These are phyloP conservation scores for Ellobium chinense DNA, from an alignment of 2,888 invertebrate genomes.

Conservation along the genomic window DNA sequence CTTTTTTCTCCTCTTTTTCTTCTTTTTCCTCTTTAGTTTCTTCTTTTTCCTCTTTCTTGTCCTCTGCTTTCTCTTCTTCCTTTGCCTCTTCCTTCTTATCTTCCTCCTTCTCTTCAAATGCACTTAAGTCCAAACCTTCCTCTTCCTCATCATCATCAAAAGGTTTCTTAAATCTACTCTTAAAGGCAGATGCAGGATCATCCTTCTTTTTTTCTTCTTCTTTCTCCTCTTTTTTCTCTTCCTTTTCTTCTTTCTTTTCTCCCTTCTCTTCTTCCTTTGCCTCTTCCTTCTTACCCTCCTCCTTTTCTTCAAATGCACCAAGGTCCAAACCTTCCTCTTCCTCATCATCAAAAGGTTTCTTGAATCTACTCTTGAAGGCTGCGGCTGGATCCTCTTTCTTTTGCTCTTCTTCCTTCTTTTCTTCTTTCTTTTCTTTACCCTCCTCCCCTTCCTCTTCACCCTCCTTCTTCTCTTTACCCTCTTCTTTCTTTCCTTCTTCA, in stretches of 20 bases:
- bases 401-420: slow-evolving; percentile 25
- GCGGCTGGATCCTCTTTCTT: slow-evolving; percentile 46
- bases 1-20: slow-evolving; percentile 22
- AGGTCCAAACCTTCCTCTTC: slow-evolving; percentile 44
- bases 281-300: slow-evolving; percentile 33
- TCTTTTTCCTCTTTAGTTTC: slow-evolving; percentile 5
- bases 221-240: slow-evolving; percentile 5
- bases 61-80: not conserved
- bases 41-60: not conserved
- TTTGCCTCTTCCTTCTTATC: not conserved
- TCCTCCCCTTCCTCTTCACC: not conserved
- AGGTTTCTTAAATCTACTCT: slow-evolving; percentile 42
- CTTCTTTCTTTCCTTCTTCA: slow-evolving; percentile 8
- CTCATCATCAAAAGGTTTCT: slow-evolving; percentile 29
- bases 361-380: slow-evolving; percentile 37
- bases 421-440: slow-evolving; percentile 8
- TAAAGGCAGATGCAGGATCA: slow-evolving; percentile 40
- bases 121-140: not conserved
- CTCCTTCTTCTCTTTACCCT: slow-evolving; percentile 15
- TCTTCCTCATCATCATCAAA: not conserved
- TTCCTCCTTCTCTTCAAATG: not conserved
- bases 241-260: slow-evolving; percentile 15
- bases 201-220: slow-evolving; percentile 1
- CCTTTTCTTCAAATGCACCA: slow-evolving; percentile 42
- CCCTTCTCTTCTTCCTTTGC: slow-evolving; percentile 21